Evolutionary conservation across 2,797 vertebrate genomes (phyloP).

Genomic region (Danio albolineatus): DNA sequence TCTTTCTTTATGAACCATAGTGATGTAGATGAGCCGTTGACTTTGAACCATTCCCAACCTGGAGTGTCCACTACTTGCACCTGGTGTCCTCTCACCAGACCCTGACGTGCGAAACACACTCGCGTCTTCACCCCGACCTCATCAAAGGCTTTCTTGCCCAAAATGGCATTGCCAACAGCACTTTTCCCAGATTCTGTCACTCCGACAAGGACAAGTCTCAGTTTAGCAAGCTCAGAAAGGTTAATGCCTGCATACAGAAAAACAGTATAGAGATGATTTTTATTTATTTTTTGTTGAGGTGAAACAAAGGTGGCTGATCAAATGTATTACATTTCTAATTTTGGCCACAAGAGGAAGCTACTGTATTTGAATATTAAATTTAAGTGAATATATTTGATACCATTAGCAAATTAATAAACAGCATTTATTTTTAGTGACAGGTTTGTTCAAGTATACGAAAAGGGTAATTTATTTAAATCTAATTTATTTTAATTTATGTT

Average conservation of each 20-base stretch:
- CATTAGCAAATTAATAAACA: too few species aligned
- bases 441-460: too few species aligned
- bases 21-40: constrained; percentile 33
- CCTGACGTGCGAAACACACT: constrained; percentile 35
- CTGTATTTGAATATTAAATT: background rate
- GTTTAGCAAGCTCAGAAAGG: constrained; percentile 7
- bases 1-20: constrained; percentile 24
- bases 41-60: constrained; percentile 62
- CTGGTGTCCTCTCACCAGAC: constrained; percentile 33
- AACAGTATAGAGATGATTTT: background rate
- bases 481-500: background rate
- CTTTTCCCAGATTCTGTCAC: constrained; percentile 61
- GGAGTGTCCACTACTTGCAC: constrained; percentile 59
- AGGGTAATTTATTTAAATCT: background rate
- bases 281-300: too few species aligned
- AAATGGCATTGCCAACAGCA: constrained; percentile 56
- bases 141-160: constrained; percentile 55
- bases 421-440: too few species aligned
- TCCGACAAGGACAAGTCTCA: constrained; percentile 55
- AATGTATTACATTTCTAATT: background rate
- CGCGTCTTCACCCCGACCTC: constrained; percentile 53
- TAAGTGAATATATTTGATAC: too few species aligned
- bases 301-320: background rate
- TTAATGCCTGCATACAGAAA: background rate
- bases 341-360: too few species aligned